Evolutionary conservation across 2,797 vertebrate genomes (phyloP).

Genomic region (Mergus octosetaceus): DNA sequence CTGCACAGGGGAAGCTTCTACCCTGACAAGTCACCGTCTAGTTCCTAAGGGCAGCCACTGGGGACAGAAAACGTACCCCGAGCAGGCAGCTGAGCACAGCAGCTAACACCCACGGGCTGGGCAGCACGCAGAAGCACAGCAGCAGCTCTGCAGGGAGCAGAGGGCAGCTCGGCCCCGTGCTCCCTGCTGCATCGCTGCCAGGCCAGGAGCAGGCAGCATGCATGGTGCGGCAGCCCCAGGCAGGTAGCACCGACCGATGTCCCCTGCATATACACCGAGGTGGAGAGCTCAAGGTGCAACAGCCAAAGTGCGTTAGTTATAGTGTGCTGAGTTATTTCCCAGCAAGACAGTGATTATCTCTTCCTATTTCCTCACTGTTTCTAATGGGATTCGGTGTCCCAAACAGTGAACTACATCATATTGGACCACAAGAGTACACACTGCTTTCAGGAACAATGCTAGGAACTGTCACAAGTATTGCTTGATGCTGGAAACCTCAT

Average conservation of each 20-base stretch:
- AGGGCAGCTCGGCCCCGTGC: neutral
- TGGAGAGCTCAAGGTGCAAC: neutral
- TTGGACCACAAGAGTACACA: accelerated
- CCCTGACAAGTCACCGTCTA: neutral
- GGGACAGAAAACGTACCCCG: neutral
- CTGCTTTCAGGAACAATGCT: neutral
- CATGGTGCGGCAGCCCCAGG: neutral
- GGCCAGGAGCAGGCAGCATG: neutral
- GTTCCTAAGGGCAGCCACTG: constrained; percentile 1
- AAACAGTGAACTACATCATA: neutral
- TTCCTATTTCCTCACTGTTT: neutral
- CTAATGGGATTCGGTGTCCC: neutral
- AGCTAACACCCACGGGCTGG: neutral
- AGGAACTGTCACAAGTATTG: neutral
- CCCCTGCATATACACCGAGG: neutral
- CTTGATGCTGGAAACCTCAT: neutral
- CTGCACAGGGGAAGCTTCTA: neutral
- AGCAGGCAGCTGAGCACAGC: neutral
- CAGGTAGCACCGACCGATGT: neutral
- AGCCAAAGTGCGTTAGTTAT: neutral
- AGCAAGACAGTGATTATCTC: neutral
- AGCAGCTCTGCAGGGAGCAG: neutral
- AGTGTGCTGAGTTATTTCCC: neutral
- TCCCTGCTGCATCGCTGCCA: neutral
- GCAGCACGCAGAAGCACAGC: neutral